Base-by-base conservation (phyloP, 2,113 vertebrate species). In the Neotoma lepida region DNA sequence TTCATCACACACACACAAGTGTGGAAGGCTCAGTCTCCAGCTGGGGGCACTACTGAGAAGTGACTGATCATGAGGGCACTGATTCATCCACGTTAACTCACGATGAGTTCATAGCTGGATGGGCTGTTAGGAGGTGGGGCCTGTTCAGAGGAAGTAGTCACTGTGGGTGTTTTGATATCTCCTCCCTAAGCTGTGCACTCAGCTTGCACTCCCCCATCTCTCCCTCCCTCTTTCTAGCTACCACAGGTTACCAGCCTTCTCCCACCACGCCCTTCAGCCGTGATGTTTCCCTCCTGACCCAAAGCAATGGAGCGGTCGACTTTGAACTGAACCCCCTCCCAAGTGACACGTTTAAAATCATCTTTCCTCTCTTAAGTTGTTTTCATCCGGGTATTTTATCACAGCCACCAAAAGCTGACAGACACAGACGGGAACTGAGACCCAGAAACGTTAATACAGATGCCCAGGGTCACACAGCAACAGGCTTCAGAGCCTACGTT, bases 401-500 rank as follows among this genome's bases (percentile, higher is more conserved):
- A 71, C 8, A 30, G 17, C 15, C 28, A 58, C 71, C 13, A 33
- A 46, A 61, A 44, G 17, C 68, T 46, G 39, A 35, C 4, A 6
- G 20, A 58, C 49, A 44, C 49, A 58, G 9, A 61, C 17, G 39
- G 54, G 56, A 49, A 73, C 46, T 20, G 35, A 41, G 24, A 39
- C 26, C n/a, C 73, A 76, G 74, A 95, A n/a, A 96, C 54, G 30
- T 78, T n/a, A 44, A 94, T 73, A 58, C 8, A 63, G 49, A 33
- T 35, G 56, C 14, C 56, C 39, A 68, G 86, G 58, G 26, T 33
- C 89, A 77, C 73, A 85, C n/a, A 90, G 85, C 22, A 54, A 56
- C 3, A 18, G 49, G 41, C 30, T 87, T 35, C 28, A 82, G 78
- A 22, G 39, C 46, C 68, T 54, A 6, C 5, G 14, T 10, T 6